phyloP scores from a whole-genome alignment of 2,113 vertebrate genomes.

The Sterna hirundo region DNA sequence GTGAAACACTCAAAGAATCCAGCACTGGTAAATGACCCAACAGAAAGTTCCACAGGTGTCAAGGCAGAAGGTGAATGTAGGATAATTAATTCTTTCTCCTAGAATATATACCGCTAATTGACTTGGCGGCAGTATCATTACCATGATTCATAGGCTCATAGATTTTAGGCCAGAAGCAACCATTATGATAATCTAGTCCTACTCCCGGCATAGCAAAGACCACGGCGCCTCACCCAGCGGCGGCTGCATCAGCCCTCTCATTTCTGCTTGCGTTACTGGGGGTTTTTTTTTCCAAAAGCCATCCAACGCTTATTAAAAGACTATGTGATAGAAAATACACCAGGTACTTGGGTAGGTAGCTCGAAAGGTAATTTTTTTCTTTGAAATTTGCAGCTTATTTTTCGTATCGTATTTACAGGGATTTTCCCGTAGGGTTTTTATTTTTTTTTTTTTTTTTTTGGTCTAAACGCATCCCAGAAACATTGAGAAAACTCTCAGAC shows the following conservation, averaged over 20 bases:
- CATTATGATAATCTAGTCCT: background rate
- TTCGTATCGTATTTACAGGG: background rate
- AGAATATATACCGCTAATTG: background rate
- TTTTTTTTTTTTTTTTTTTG: background rate
- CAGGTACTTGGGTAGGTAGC: background rate
- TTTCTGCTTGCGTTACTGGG: background rate
- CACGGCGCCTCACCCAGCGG: background rate
- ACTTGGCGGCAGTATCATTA: background rate
- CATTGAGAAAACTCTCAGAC: background rate
- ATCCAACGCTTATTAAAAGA: background rate
- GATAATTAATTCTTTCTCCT: slow-evolving; percentile 20
- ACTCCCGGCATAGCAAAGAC: background rate
- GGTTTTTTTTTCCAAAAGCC: background rate
- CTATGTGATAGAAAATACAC: background rate
- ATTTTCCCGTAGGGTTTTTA: background rate
- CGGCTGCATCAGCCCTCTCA: background rate
- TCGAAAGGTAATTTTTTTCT: background rate
- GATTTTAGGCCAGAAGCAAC: slow-evolving; percentile 3
- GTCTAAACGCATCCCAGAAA: background rate
- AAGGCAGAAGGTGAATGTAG: slow-evolving; percentile 13
- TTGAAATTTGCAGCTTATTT: background rate
- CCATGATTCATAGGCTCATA: background rate
- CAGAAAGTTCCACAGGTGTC: background rate
- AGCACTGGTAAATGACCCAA: background rate
- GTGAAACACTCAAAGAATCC: background rate